A percentile compares a stretch with the other conserved stretches of the same genome.
Conservation (phyloP, 2,888 invertebrate genomes). For the Sarcophaga subvicina region DNA sequence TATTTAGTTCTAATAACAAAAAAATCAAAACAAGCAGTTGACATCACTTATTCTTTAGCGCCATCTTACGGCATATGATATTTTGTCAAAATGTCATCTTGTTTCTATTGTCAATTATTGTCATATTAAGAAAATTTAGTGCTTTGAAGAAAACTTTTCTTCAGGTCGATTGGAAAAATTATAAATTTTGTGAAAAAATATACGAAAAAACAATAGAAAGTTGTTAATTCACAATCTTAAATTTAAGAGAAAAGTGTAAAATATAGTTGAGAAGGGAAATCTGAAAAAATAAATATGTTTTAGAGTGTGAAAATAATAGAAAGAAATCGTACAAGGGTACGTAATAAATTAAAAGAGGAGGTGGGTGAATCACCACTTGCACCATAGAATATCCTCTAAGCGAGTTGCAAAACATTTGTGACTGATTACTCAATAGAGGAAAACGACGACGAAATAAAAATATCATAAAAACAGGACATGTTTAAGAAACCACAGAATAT, state of each 20-base stretch:
- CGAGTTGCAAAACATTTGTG: constrained; percentile 32
- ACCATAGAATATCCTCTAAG: constrained; percentile 62
- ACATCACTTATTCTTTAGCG: neutral
- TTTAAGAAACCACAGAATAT: constrained; percentile 79
- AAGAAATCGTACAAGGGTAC: constrained; percentile 53
- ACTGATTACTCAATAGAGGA: constrained; percentile 49
- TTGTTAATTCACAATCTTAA: neutral
- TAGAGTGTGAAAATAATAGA: constrained; percentile 39
- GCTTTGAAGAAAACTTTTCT: constrained; percentile 52
- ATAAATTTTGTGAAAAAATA: constrained; percentile 19
- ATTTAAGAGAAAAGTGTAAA: constrained; percentile 12
- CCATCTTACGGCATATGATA: neutral
- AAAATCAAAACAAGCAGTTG: neutral
- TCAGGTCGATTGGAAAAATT: constrained; percentile 37
- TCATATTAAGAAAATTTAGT: constrained; percentile 48
- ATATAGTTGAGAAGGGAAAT: constrained; percentile 5
- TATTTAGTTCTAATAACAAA: too few relatives aligned
- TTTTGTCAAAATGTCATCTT: constrained; percentile 10
- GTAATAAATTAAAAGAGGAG: constrained; percentile 63
- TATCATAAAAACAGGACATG: constrained; percentile 47
- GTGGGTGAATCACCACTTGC: constrained; percentile 67
- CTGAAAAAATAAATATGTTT: constrained; percentile 48
- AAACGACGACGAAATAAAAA: neutral
- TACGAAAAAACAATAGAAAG: neutral
- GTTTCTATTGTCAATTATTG: constrained; percentile 37